phyloP scores from a whole-genome alignment of 2,797 vertebrate genomes.

The Hylomyscus alleni region DNA sequence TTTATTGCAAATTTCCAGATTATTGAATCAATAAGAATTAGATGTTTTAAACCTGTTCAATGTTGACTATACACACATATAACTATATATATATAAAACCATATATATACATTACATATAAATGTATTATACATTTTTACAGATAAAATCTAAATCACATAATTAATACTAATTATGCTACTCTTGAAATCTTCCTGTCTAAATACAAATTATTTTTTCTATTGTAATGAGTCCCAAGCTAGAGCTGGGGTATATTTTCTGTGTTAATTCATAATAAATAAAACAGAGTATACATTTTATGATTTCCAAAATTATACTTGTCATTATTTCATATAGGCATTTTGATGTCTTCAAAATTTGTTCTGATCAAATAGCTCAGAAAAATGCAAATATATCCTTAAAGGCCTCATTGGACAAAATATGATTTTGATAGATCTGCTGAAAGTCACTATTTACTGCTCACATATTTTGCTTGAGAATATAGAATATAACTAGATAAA shows the following conservation, averaged over 20 bases:
- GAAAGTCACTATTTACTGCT: not conserved
- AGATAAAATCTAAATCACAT: not conserved
- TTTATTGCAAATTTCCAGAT: not conserved
- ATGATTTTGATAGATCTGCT: not conserved
- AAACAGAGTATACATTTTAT: not conserved
- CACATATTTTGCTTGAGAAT: not conserved
- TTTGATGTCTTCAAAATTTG: conserved; percentile 19
- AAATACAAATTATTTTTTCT: not conserved
- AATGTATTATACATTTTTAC: not conserved
- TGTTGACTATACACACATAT: not conserved
- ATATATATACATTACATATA: not conserved
- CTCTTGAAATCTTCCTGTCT: conserved; percentile 11
- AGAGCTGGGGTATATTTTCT: not conserved
- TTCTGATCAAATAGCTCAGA: not conserved
- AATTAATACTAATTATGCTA: not conserved
- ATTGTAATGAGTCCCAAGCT: not conserved
- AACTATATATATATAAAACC: no score
- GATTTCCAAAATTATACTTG: not conserved
- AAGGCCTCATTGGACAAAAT: not conserved
- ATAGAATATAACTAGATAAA: not conserved
- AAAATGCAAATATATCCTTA: not conserved
- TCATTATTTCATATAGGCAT: not conserved
- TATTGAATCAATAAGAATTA: not conserved
- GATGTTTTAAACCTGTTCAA: not conserved
- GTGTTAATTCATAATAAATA: not conserved